A percentile compares a stretch with the other conserved stretches of the same genome.
Evolutionary conservation across 2,797 vertebrate species (phyloP).

Genomic region (Parambassis ranga): DNA sequence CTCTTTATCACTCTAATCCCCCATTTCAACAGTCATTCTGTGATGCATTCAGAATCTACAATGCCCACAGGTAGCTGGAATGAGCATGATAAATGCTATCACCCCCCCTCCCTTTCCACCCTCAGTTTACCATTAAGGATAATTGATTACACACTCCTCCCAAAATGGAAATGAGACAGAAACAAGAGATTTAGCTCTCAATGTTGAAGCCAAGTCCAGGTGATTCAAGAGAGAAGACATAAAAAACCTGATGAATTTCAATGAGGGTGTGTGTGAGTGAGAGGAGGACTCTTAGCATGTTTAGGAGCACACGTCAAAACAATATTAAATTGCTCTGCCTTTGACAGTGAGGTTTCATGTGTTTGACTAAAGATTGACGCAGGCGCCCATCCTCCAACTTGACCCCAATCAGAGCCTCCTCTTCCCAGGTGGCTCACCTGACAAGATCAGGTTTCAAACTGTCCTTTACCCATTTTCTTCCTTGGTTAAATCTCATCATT

Average conservation of each 20-base stretch:
- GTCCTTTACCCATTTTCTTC: conserved; percentile 1
- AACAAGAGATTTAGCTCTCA: conserved; percentile 30
- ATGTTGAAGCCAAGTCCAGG: conserved; percentile 27
- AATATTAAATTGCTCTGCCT: conserved; percentile 15
- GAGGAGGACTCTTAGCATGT: not conserved
- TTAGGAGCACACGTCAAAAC: conserved; percentile 22
- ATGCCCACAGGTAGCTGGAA: conserved; percentile 54
- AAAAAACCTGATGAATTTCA: not conserved
- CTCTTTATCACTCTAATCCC: conserved; percentile 63
- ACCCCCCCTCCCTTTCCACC: conserved; percentile 17
- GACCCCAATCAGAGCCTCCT: conserved; percentile 39
- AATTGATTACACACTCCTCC: conserved; percentile 48
- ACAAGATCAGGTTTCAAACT: conserved; percentile 62
- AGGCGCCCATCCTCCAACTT: conserved; percentile 48
- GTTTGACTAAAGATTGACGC: conserved; percentile 36
- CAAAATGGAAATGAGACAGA: conserved; percentile 26
- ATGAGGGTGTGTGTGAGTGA: not conserved
- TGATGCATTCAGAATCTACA: conserved; percentile 47
- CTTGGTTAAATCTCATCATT: not conserved
- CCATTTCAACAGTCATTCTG: conserved; percentile 67
- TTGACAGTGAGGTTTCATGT: conserved; percentile 7
- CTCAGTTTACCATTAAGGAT: conserved; percentile 40
- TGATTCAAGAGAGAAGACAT: not conserved
- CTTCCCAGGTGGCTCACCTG: conserved; percentile 74
- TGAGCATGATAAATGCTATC: conserved; percentile 49